phyloP scores from a whole-genome alignment of 2,113 vertebrate species.

The Carlito syrichta region DNA sequence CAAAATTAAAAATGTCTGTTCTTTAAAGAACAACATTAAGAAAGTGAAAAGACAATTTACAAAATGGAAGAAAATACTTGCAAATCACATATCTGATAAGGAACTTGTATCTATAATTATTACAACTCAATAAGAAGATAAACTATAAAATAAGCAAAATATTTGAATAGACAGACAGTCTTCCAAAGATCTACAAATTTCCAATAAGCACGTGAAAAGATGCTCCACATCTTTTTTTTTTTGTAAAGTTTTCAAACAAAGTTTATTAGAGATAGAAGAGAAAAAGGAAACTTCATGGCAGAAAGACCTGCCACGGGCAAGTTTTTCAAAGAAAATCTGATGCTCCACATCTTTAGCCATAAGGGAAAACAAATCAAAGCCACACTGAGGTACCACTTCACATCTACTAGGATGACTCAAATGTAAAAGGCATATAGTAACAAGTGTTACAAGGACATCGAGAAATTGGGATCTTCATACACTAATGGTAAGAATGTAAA shows the following conservation, averaged over 20 bases:
- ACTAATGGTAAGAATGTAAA: background rate
- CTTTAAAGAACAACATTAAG: background rate
- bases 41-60: background rate
- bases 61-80: background rate
- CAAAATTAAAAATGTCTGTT: background rate
- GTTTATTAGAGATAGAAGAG: too few relatives aligned
- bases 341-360: background rate
- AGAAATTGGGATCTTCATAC: too few relatives aligned
- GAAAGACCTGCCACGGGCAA: too few relatives aligned
- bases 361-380: background rate
- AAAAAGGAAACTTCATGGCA: too few relatives aligned
- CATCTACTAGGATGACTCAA: background rate
- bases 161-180: background rate
- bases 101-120: background rate
- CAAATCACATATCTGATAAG: background rate
- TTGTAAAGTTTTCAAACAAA: too few relatives aligned
- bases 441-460: background rate
- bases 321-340: too few relatives aligned
- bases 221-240: background rate
- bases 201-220: background rate
- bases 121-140: background rate
- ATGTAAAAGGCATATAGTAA: background rate
- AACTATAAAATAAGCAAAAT: background rate
- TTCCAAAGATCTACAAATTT: background rate
- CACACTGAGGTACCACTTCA: background rate